These are phyloP conservation scores for Galerucella pusilla DNA, from an alignment of 2,888 invertebrate genomes.

Conservation along the genomic window DNA sequence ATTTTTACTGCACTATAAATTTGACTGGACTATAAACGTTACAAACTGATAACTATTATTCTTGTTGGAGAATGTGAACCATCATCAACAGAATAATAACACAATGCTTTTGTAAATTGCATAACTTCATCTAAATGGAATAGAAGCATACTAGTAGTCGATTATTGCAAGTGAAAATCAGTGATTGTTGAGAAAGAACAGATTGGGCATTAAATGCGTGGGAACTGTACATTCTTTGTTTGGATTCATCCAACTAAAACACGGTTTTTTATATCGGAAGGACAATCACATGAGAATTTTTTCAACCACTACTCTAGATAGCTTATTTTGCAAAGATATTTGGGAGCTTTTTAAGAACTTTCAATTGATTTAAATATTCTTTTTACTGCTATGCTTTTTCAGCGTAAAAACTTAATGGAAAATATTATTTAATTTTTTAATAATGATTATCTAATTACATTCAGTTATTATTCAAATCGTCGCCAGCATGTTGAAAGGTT, in stretches of 20 bases:
- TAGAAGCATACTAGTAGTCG: neutral
- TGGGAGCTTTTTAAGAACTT: too few species aligned
- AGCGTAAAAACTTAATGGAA: too few species aligned
- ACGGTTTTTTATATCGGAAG: too few species aligned
- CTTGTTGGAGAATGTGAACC: neutral
- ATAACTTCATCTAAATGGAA: neutral
- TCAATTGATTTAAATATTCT: too few species aligned
- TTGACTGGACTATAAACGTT: neutral
- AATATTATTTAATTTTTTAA: neutral
- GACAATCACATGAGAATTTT: too few species aligned
- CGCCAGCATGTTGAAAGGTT: constrained; percentile 2
- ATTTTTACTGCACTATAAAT: too few species aligned
- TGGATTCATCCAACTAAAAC: neutral
- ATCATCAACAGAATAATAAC: constrained; percentile 3
- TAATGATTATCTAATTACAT: neutral
- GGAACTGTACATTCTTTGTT: neutral
- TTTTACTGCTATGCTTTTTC: too few species aligned
- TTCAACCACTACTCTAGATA: too few species aligned
- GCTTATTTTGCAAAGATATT: too few species aligned
- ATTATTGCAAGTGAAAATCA: neutral
- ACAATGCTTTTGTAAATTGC: neutral
- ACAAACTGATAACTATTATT: neutral
- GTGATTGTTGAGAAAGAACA: neutral
- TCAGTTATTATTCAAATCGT: neutral
- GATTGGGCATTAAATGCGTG: neutral